phyloP scores from a whole-genome alignment of 1,140 invertebrate genomes.

The Tachypleus tridentatus region DNA sequence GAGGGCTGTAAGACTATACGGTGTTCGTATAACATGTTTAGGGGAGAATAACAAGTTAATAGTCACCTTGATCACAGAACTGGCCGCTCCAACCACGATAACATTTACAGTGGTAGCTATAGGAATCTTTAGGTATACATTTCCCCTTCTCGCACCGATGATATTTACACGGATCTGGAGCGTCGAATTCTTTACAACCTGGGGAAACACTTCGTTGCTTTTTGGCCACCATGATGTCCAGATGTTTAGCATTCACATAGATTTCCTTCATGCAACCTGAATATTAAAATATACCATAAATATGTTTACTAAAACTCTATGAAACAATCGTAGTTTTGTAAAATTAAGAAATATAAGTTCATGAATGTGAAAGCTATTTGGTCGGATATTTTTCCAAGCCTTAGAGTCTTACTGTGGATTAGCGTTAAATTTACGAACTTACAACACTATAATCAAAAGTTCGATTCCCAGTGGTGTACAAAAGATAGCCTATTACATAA shows the following conservation, averaged over 20 bases:
- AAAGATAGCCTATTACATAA: too few species aligned
- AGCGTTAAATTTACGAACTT: too few species aligned
- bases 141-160: slow-evolving; percentile 78
- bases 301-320: too few species aligned
- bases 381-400: too few species aligned
- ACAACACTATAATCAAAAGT: too few species aligned
- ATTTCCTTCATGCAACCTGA: slow-evolving; percentile 85
- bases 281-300: slow-evolving; percentile 3
- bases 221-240: slow-evolving; percentile 74
- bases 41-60: slow-evolving; percentile 8
- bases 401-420: too few species aligned
- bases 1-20: too few species aligned
- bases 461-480: too few species aligned
- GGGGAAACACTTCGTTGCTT: slow-evolving; percentile 53
- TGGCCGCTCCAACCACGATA: slow-evolving; percentile 72
- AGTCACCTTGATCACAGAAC: slow-evolving; percentile 81
- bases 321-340: too few species aligned
- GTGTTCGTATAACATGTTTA: too few species aligned
- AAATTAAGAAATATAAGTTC: too few species aligned
- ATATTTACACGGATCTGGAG: slow-evolving; percentile 49
- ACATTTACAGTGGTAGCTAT: slow-evolving; percentile 70
- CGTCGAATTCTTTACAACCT: slow-evolving; percentile 47
- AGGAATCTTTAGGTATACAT: slow-evolving; percentile 53
- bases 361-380: too few species aligned
- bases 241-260: slow-evolving; percentile 83